Evolutionary conservation across 2,888 invertebrate species (phyloP).

Genomic region (Campoplex nolae): DNA sequence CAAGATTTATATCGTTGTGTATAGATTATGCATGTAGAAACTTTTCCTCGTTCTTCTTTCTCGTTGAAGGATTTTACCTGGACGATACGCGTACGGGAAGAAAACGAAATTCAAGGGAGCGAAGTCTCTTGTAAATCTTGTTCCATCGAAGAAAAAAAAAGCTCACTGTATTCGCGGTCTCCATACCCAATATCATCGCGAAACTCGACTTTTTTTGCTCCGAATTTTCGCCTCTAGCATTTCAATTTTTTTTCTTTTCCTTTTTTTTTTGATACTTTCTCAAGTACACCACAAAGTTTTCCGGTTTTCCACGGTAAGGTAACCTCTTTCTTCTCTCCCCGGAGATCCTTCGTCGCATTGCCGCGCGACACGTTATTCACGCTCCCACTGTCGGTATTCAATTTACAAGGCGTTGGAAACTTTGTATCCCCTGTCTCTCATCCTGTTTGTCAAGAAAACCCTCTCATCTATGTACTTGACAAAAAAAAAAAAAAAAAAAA

Average conservation of each 20-base stretch:
- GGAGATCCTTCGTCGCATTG: slow-evolving; percentile 3
- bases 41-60: slow-evolving; percentile 32
- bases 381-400: slow-evolving; percentile 54
- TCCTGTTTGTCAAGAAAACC: slow-evolving; percentile 8
- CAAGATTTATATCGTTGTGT: slow-evolving; percentile 67
- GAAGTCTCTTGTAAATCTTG: slow-evolving; percentile 52
- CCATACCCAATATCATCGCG: slow-evolving; percentile 38
- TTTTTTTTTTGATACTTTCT: not conserved
- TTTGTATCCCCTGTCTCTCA: slow-evolving; percentile 29
- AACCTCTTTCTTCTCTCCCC: slow-evolving; percentile 21
- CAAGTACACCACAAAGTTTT: slow-evolving; percentile 60
- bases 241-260: slow-evolving; percentile 65
- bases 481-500: not conserved
- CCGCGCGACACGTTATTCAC: slow-evolving; percentile 47
- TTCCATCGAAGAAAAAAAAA: slow-evolving; percentile 27
- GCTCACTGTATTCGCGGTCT: slow-evolving; percentile 12
- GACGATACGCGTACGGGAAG: slow-evolving; percentile 10
- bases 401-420: slow-evolving; percentile 54
- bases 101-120: slow-evolving; percentile 22
- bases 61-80: slow-evolving; percentile 47
- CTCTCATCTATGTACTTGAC: not conserved
- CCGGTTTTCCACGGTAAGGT: slow-evolving; percentile 45
- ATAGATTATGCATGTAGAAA: slow-evolving; percentile 70
- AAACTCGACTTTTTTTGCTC: slow-evolving; percentile 8
- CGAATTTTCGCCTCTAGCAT: slow-evolving; percentile 56